phyloP scores from a whole-genome alignment of 1,140 invertebrate genomes.

The Berghia stephanieae region DNA sequence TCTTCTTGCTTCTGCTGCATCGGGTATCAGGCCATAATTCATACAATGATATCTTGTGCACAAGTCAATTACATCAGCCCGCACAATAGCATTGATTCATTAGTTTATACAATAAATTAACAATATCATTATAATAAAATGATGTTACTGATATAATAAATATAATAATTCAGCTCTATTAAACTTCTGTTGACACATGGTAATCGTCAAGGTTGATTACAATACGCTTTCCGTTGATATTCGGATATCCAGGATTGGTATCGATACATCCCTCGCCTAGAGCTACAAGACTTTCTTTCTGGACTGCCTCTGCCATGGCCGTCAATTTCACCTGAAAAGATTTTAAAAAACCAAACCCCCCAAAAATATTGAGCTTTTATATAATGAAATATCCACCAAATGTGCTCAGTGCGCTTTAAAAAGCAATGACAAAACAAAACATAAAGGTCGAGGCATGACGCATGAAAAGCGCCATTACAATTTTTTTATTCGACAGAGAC shows the following conservation, averaged over 20 bases:
- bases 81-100: background rate
- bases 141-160: conserved; percentile 3
- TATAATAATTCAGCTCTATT: conserved; percentile 33
- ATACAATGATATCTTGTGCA: background rate
- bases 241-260: conserved; percentile 53
- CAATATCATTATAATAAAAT: background rate
- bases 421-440: no score
- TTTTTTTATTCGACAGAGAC: no score
- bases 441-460: no score
- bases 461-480: no score
- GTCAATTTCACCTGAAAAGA: conserved; percentile 77
- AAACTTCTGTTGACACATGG: conserved; percentile 61
- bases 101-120: background rate
- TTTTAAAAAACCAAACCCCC: no score
- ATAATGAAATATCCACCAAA: no score
- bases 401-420: no score
- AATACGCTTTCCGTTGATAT: conserved; percentile 59
- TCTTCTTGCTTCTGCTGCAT: no score
- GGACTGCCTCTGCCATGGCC: conserved; percentile 73
- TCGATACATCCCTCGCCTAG: conserved; percentile 20
- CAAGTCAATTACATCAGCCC: background rate
- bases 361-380: no score
- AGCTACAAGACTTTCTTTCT: conserved; percentile 51
- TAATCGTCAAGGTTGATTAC: conserved; percentile 63
- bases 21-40: background rate